Conservation (phyloP, 2,888 invertebrate species). For the Pristionchus mayeri region DNA sequence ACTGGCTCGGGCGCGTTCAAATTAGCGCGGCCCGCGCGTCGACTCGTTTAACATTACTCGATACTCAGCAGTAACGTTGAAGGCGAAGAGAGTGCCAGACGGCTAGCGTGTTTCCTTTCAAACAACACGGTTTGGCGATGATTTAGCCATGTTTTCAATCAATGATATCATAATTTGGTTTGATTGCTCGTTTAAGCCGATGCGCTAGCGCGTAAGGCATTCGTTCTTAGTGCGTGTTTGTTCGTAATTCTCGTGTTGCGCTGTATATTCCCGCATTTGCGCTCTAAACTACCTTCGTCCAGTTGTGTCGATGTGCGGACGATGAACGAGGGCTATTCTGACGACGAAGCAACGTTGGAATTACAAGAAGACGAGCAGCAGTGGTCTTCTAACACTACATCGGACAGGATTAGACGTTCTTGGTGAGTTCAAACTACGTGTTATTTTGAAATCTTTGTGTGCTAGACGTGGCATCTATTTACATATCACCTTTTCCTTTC, state of each 20-base stretch:
- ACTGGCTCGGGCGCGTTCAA: neutral
- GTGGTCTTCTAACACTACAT: neutral
- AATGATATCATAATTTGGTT: neutral
- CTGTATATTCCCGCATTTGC: neutral
- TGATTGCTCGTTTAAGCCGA: neutral
- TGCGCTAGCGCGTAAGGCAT: too few species aligned
- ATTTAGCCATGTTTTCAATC: neutral
- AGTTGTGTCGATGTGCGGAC: conserved; percentile 12
- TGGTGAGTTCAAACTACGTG: neutral
- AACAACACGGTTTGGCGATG: neutral
- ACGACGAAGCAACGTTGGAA: conserved; percentile 34
- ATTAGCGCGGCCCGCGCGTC: neutral
- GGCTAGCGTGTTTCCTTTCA: neutral
- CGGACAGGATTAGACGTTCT: conserved; percentile 12
- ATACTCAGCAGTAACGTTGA: conserved; percentile 20
- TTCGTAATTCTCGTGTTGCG: neutral
- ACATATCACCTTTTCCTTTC: too few species aligned
- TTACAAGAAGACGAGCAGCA: conserved; percentile 1
- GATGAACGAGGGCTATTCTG: conserved; percentile 32
- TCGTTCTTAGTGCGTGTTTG: neutral
- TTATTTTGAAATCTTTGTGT: neutral
- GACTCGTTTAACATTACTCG: neutral
- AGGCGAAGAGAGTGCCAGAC: conserved; percentile 34
- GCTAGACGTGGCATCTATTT: neutral
- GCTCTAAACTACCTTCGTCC: neutral